A percentile compares a stretch with the other conserved stretches of the same genome.
phyloP scores from a whole-genome alignment of 2,888 invertebrate genomes.

The Sphecodes monilicornis region DNA sequence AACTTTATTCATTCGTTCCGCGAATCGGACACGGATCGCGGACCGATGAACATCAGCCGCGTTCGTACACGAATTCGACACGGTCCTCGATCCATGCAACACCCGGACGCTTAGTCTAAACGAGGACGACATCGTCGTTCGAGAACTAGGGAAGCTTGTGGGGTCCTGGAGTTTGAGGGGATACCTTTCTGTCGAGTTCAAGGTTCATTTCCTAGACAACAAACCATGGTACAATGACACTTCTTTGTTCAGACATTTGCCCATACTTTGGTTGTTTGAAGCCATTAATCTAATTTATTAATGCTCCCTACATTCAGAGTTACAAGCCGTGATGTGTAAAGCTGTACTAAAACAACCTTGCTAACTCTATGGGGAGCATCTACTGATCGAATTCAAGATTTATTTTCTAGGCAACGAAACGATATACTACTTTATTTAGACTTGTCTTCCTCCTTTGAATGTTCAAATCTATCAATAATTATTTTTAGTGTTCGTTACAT shows the following conservation, averaged over 20 bases:
- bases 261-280: neutral
- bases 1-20: constrained; percentile 78
- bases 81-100: constrained; percentile 61
- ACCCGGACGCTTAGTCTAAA: constrained; percentile 12
- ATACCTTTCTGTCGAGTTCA: neutral
- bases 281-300: neutral
- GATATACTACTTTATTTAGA: no score
- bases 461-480: no score
- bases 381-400: no score
- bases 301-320: no score
- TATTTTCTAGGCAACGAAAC: no score
- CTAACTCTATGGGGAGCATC: no score
- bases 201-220: neutral
- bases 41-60: constrained; percentile 65
- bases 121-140: neutral
- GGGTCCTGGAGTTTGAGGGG: constrained; percentile 29
- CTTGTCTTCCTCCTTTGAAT: no score
- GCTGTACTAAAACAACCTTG: no score
- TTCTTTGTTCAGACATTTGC: neutral
- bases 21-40: constrained; percentile 77
- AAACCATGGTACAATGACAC: neutral
- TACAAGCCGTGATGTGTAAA: neutral
- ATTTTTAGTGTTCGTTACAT: no score
- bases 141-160: neutral
- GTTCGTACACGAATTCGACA: constrained; percentile 68